Evolutionary conservation across 2,797 vertebrate genomes (phyloP).

Genomic region (Sebastes oblongus): DNA sequence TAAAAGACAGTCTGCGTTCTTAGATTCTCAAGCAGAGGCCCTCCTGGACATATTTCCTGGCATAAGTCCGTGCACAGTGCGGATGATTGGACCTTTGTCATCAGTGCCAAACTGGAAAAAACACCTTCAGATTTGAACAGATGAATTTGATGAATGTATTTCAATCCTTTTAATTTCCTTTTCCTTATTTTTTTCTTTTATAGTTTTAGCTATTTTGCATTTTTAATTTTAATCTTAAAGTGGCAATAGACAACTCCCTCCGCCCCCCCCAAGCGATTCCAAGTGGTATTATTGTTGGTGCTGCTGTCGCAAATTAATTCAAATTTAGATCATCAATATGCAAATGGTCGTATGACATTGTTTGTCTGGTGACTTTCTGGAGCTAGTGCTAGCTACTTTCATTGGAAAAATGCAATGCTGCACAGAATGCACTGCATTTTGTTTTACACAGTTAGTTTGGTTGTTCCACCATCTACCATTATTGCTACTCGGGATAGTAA

Average conservation of each 20-base stretch:
- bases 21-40: not conserved
- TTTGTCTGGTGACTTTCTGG: too few relatives aligned
- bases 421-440: too few relatives aligned
- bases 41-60: constrained; percentile 6
- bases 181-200: not conserved
- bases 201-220: not conserved
- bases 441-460: not conserved
- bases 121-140: not conserved
- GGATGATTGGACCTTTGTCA: not conserved
- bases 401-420: too few relatives aligned
- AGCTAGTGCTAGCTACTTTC: too few relatives aligned
- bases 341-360: not conserved
- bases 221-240: not conserved
- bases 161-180: not conserved
- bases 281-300: not conserved
- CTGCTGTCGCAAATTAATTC: not conserved
- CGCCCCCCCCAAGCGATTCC: not conserved
- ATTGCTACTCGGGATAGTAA: not conserved
- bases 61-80: not conserved
- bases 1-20: constrained; percentile 17
- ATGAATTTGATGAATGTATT: not conserved
- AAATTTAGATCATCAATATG: not conserved
- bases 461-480: not conserved
- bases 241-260: not conserved
- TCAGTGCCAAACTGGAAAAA: not conserved